Evolutionary conservation across 1,140 invertebrate species (phyloP).

Genomic region (Dryas iulia): DNA sequence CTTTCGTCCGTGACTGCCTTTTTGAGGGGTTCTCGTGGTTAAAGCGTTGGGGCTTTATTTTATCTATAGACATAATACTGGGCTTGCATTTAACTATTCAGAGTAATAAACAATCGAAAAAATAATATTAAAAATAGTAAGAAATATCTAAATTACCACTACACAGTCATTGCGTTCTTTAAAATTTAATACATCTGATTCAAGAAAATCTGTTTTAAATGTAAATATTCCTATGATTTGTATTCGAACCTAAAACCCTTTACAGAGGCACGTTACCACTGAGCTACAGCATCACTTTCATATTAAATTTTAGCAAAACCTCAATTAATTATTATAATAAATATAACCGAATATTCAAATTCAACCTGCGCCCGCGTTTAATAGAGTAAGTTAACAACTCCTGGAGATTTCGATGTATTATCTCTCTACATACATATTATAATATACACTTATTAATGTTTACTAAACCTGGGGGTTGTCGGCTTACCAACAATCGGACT

Average conservation of each 20-base stretch:
- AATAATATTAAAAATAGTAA: no score
- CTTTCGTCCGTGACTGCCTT: slow-evolving; percentile 32
- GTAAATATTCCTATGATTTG: no score
- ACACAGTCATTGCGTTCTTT: no score
- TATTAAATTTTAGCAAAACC: background rate
- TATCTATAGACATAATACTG: background rate
- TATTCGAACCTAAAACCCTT: background rate
- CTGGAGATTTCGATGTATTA: slow-evolving; percentile 24
- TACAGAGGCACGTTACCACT: background rate
- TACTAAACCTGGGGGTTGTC: slow-evolving; percentile 32
- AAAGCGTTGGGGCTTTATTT: background rate
- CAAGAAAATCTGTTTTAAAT: no score
- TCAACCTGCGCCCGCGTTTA: slow-evolving; percentile 45
- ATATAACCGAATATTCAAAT: slow-evolving; percentile 22
- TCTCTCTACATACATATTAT: background rate
- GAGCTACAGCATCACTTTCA: background rate
- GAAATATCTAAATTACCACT: no score
- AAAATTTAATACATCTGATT: no score
- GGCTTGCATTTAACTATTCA: background rate
- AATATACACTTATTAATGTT: background rate
- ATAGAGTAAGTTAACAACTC: slow-evolving; percentile 45
- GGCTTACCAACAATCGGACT: slow-evolving; percentile 45
- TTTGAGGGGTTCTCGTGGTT: slow-evolving; percentile 15
- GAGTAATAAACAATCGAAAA: no score
- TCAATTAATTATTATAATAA: background rate